Evolutionary conservation across 2,888 invertebrate species (phyloP).

Genomic region (Drosophila fungiperda): DNA sequence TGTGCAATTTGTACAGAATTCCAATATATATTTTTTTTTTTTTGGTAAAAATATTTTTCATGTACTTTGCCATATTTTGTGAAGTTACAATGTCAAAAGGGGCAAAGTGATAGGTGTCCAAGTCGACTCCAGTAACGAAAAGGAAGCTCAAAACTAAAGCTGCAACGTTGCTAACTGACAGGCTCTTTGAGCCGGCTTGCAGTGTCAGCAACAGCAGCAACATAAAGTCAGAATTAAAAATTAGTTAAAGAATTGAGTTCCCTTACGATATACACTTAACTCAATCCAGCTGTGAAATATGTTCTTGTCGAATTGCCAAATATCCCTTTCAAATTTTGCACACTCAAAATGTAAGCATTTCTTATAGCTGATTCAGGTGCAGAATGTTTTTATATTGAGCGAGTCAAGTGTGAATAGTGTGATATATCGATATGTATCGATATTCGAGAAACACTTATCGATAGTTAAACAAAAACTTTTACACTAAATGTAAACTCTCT

Average conservation of each 20-base stretch:
- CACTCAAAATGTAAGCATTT: background rate
- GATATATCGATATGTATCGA: too few species aligned
- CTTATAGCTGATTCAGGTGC: background rate
- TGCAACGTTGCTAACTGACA: slow-evolving; percentile 13
- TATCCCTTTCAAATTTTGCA: background rate
- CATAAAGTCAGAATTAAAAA: background rate
- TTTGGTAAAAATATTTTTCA: slow-evolving; percentile 1
- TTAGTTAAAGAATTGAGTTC: background rate
- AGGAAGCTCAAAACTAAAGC: background rate
- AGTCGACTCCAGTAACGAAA: slow-evolving; percentile 1
- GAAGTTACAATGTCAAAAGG: slow-evolving; percentile 8
- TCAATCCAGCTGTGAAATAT: background rate
- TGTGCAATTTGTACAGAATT: slow-evolving; percentile 19
- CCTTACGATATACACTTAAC: background rate
- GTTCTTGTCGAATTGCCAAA: background rate
- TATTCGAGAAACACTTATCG: too few species aligned
- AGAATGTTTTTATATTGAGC: too few species aligned
- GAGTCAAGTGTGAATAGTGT: too few species aligned
- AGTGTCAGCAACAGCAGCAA: slow-evolving; percentile 10
- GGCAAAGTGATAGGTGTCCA: slow-evolving; percentile 12
- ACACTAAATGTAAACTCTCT: too few species aligned
- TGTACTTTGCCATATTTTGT: background rate
- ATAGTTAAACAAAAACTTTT: too few species aligned
- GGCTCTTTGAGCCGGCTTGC: slow-evolving; percentile 5
- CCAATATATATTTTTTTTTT: background rate